Percentiles rank a stretch among this genome's conserved stretches.
Conservation (phyloP, 2,113 vertebrate species). For the Perca flavescens region DNA sequence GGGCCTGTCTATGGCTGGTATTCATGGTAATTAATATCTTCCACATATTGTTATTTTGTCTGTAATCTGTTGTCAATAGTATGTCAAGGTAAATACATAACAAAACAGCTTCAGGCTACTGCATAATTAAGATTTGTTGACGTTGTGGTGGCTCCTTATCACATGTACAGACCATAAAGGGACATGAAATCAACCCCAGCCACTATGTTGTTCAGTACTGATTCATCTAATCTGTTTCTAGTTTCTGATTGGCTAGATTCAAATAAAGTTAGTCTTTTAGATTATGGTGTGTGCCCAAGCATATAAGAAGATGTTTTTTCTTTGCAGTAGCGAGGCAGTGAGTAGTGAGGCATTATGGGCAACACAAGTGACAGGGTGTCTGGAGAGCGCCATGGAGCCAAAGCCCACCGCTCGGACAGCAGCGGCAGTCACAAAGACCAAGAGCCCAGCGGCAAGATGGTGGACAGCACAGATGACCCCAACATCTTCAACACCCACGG, state of each 20-base stretch:
- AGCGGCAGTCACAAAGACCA: conserved; percentile 89
- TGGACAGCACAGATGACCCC: conserved; percentile 96
- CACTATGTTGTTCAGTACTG: neutral
- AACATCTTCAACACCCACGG: conserved; percentile 92
- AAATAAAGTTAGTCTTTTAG: neutral
- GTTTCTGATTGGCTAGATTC: neutral
- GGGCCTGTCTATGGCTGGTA: neutral
- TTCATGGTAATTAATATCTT: neutral
- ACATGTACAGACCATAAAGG: neutral
- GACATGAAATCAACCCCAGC: neutral
- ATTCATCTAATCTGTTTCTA: neutral
- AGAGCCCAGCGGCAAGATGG: conserved; percentile 90
- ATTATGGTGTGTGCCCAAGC: neutral
- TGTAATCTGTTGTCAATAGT: neutral
- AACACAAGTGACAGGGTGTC: conserved; percentile 94
- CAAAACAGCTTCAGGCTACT: neutral
- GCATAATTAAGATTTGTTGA: neutral
- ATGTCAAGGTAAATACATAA: neutral
- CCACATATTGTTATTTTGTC: neutral
- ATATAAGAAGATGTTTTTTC: neutral
- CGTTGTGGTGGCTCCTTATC: neutral
- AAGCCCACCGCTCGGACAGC: conserved; percentile 89
- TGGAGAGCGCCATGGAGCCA: conserved; percentile 91
- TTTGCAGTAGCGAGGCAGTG: neutral
- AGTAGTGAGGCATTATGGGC: conserved; percentile 85